phyloP scores from a whole-genome alignment of 2,797 vertebrate species.

The Eurystomus glaucurus region DNA sequence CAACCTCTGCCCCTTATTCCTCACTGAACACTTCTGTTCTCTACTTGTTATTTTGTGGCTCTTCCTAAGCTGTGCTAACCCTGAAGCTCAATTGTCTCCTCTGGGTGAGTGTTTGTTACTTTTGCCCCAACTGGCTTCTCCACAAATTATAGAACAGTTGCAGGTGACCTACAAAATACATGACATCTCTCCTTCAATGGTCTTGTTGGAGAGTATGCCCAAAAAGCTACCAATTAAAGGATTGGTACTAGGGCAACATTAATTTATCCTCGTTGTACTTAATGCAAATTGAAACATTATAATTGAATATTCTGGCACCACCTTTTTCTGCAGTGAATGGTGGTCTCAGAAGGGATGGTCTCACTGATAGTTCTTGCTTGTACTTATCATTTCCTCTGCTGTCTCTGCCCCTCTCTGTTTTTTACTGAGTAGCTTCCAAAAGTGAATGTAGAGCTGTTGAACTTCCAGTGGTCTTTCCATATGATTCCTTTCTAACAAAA shows the following conservation, averaged over 20 bases:
- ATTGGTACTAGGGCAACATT: neutral
- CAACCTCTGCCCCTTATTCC: neutral
- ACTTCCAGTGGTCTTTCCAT: neutral
- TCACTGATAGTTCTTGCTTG: neutral
- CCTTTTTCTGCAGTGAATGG: neutral
- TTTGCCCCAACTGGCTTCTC: neutral
- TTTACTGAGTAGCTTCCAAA: neutral
- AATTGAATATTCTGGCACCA: neutral
- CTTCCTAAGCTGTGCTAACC: neutral
- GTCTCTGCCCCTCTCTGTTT: neutral
- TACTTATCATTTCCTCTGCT: neutral
- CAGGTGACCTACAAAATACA: neutral
- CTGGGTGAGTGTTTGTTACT: neutral
- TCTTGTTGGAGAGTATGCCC: neutral
- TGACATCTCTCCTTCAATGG: fast-evolving
- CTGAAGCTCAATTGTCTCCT: neutral
- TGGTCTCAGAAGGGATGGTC: neutral
- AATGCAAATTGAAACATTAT: neutral
- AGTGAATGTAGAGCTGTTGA: neutral
- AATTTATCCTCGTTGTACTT: neutral
- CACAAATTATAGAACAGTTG: neutral
- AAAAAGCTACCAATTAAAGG: neutral
- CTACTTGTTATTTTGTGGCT: neutral
- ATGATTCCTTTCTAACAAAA: neutral
- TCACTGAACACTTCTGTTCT: neutral